A percentile compares a stretch with the other conserved stretches of the same genome.
Evolutionary conservation across 2,888 invertebrate genomes (phyloP).

Genomic region (Volucella bombylans): DNA sequence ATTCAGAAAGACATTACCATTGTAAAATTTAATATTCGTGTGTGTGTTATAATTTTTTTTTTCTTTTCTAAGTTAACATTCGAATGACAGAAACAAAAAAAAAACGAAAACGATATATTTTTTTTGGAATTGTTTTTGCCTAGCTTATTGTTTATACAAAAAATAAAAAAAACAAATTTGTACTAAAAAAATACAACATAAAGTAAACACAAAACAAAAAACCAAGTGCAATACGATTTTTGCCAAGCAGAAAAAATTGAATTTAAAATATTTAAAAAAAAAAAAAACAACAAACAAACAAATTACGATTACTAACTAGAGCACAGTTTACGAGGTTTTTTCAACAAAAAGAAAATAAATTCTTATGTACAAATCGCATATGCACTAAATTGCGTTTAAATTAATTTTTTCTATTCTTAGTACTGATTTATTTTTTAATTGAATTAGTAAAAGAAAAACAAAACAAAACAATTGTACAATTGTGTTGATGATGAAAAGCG

Average conservation of each 20-base stretch:
- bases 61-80: constrained; percentile 30
- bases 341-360: not conserved
- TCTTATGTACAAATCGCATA: constrained; percentile 35
- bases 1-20: constrained; percentile 67
- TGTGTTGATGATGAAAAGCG: constrained; percentile 25
- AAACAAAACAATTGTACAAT: not conserved
- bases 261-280: constrained; percentile 30
- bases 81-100: constrained; percentile 69
- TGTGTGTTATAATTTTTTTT: constrained; percentile 1
- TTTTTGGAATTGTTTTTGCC: constrained; percentile 8
- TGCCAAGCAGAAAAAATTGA: constrained; percentile 56
- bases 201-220: constrained; percentile 3
- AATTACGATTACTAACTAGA: constrained; percentile 11
- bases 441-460: no score
- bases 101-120: constrained; percentile 32
- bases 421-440: constrained; percentile 57
- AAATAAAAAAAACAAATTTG: constrained; percentile 13
- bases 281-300: not conserved
- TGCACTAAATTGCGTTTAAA: constrained; percentile 44
- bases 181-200: not conserved
- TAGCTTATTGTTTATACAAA: constrained; percentile 40
- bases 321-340: constrained; percentile 40
- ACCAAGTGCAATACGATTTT: constrained; percentile 67
- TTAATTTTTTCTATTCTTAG: constrained; percentile 57
- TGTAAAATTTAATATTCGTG: constrained; percentile 4